Evolutionary conservation across 2,113 vertebrate genomes (phyloP).

Genomic region (Myotis lucifugus): DNA sequence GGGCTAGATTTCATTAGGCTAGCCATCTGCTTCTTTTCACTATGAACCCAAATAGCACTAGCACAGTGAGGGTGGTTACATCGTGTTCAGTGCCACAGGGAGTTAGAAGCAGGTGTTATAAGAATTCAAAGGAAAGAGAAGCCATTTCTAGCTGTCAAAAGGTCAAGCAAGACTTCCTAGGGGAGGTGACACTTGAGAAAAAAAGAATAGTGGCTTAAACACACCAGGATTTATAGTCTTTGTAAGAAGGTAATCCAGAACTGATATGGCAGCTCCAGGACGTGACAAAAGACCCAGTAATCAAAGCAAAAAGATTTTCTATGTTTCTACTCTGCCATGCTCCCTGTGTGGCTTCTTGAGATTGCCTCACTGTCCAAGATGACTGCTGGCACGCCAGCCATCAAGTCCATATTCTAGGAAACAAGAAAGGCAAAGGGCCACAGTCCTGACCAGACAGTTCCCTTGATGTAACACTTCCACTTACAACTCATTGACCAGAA

Average conservation of each 20-base stretch:
- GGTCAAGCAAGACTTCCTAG: neutral
- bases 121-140: constrained; percentile 46
- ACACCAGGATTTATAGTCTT: neutral
- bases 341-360: neutral
- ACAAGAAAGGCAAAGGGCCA: neutral
- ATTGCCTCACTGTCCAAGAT: neutral
- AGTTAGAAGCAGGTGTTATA: neutral
- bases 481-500: neutral
- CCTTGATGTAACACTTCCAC: neutral
- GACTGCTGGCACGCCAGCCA: neutral
- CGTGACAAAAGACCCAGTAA: neutral
- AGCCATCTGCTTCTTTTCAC: constrained; percentile 36
- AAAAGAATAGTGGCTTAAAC: neutral
- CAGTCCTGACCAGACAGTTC: neutral
- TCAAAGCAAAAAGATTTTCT: neutral
- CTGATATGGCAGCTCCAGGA: neutral
- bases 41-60: constrained; percentile 9
- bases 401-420: neutral
- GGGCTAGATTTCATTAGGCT: constrained; percentile 36
- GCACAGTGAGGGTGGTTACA: neutral
- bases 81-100: neutral
- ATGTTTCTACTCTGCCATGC: neutral
- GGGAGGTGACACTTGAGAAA: neutral
- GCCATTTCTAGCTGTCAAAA: neutral
- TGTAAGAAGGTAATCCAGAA: neutral